Evolutionary conservation across 2,797 vertebrate genomes (phyloP).

Genomic region (Poecilia picta): DNA sequence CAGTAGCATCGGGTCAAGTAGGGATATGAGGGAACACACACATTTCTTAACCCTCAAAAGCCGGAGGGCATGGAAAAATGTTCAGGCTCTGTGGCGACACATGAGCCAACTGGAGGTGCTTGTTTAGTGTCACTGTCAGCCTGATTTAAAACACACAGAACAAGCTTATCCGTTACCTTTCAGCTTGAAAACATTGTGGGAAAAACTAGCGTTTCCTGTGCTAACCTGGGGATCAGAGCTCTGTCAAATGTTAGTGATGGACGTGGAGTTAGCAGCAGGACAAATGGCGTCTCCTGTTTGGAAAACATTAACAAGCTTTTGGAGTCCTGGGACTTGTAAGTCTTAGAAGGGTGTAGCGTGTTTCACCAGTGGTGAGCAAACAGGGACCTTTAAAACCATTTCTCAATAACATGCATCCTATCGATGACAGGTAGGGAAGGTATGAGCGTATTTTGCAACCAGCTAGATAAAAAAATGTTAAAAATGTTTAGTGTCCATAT

Average conservation of each 20-base stretch:
- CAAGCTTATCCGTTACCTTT: slow-evolving; percentile 38
- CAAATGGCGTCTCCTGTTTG: slow-evolving; percentile 49
- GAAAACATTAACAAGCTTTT: slow-evolving; percentile 44
- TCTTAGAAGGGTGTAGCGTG: slow-evolving; percentile 48
- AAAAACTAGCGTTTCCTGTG: slow-evolving; percentile 28
- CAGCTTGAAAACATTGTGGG: slow-evolving; percentile 52
- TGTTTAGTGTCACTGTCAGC: slow-evolving; percentile 55
- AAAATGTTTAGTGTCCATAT: too few relatives aligned
- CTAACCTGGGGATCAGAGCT: slow-evolving; percentile 19
- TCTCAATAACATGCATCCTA: not conserved
- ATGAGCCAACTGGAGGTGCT: slow-evolving; percentile 44
- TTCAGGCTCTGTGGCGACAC: slow-evolving; percentile 35
- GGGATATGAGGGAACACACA: slow-evolving; percentile 40
- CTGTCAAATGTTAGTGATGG: slow-evolving; percentile 30
- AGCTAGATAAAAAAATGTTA: too few relatives aligned
- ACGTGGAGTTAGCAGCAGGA: slow-evolving; percentile 33
- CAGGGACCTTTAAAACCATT: slow-evolving; percentile 2
- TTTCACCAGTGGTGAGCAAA: slow-evolving; percentile 15
- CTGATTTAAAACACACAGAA: slow-evolving; percentile 31
- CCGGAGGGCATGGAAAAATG: slow-evolving; percentile 35
- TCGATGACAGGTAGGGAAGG: not conserved
- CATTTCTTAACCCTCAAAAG: slow-evolving; percentile 5
- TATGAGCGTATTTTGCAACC: too few relatives aligned
- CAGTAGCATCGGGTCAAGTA: slow-evolving; percentile 1
- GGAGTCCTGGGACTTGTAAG: slow-evolving; percentile 29